These are phyloP conservation scores for Eumerus sabulonum DNA, from an alignment of 2,888 invertebrate species.

Conservation along the genomic window DNA sequence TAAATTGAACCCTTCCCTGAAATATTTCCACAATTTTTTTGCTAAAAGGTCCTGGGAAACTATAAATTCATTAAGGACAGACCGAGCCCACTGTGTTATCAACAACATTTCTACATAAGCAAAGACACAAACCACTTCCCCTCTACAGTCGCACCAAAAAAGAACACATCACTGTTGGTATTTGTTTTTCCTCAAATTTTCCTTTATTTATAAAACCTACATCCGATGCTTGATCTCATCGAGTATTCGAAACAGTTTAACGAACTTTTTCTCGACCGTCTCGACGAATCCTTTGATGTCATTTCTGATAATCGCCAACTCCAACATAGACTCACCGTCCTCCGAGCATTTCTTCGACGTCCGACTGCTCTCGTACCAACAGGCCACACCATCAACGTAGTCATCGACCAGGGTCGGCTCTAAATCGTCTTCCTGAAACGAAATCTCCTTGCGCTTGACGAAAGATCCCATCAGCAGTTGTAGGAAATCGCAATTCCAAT, in stretches of 20 bases:
- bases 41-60: no score
- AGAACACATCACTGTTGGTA: no score
- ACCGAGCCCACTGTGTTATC: no score
- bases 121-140: no score
- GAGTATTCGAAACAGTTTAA: conserved; percentile 75
- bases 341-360: conserved; percentile 73
- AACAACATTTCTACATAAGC: no score
- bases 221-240: conserved; percentile 76
- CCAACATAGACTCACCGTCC: conserved; percentile 69
- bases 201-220: conserved; percentile 52
- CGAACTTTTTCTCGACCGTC: conserved; percentile 75
- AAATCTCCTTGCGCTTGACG: conserved; percentile 75
- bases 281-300: conserved; percentile 76
- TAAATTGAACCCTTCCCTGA: no score
- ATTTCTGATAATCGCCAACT: conserved; percentile 76
- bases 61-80: no score
- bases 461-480: conserved; percentile 76
- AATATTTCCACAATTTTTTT: no score
- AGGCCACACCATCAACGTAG: conserved; percentile 76
- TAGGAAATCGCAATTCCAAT: conserved; percentile 77
- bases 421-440: conserved; percentile 75
- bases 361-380: conserved; percentile 76
- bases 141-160: no score
- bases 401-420: conserved; percentile 77
- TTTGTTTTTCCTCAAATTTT: conserved; percentile 2